phyloP scores from a whole-genome alignment of 2,888 invertebrate genomes.

The Zhengitettix transpicula region DNA sequence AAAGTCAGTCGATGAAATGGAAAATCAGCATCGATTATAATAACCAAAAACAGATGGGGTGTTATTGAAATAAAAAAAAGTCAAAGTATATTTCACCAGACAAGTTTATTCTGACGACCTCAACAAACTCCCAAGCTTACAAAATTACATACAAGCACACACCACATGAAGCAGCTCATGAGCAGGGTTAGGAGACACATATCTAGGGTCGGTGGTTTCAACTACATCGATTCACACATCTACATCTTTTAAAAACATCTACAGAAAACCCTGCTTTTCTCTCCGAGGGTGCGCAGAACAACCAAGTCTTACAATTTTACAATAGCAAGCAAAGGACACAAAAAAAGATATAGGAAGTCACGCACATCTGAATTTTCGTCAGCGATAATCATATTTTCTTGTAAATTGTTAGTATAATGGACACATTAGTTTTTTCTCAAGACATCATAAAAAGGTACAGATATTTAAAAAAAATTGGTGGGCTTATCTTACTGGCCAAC shows the following conservation, averaged over 20 bases:
- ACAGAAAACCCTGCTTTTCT: constrained; percentile 3
- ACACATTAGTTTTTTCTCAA: background rate
- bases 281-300: constrained; percentile 11
- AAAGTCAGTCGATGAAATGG: too few species aligned
- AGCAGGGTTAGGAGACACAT: background rate
- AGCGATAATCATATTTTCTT: constrained; percentile 4
- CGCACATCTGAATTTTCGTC: constrained; percentile 14
- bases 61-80: constrained; percentile 2
- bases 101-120: constrained; percentile 58
- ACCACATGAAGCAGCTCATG: constrained; percentile 7
- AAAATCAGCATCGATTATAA: too few species aligned
- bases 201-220: constrained; percentile 3
- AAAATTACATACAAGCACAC: constrained; percentile 34
- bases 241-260: constrained; percentile 3
- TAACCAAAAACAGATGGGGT: too few species aligned
- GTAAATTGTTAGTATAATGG: constrained; percentile 5
- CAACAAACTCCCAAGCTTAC: constrained; percentile 54
- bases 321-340: constrained; percentile 12
- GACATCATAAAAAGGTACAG: constrained; percentile 1
- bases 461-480: constrained; percentile 11
- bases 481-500: constrained; percentile 13
- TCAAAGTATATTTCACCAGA: constrained; percentile 31
- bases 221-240: background rate
- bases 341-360: constrained; percentile 16
- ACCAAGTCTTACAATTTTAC: constrained; percentile 8